Evolutionary conservation across 2,797 vertebrate species (phyloP).

Genomic region (Loriculus beryllinus): DNA sequence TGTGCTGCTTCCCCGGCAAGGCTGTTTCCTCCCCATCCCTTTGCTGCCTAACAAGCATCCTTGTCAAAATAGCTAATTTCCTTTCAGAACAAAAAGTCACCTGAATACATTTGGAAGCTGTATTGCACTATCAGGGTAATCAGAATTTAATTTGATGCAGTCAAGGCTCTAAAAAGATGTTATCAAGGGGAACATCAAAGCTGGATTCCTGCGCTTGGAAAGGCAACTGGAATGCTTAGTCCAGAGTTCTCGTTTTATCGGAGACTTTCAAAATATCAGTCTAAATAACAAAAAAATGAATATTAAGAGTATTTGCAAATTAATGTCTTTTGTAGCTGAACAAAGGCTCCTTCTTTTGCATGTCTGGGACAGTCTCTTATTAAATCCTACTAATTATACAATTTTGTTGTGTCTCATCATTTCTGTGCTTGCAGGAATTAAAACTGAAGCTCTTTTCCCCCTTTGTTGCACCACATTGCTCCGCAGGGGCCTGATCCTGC

Average conservation of each 20-base stretch:
- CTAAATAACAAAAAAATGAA: conserved; percentile 49
- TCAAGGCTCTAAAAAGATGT: conserved; percentile 60
- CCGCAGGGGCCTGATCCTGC: neutral
- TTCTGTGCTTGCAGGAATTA: conserved; percentile 35
- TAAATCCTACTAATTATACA: conserved; percentile 54
- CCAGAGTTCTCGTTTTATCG: conserved; percentile 32
- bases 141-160: conserved; percentile 70
- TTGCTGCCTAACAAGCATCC: conserved; percentile 30
- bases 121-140: conserved; percentile 47
- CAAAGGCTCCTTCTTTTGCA: conserved; percentile 54
- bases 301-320: conserved; percentile 60
- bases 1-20: neutral
- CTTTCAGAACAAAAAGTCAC: conserved; percentile 62
- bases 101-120: conserved; percentile 57
- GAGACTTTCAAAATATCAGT: conserved; percentile 43
- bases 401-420: conserved; percentile 46
- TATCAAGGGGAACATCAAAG: conserved; percentile 69
- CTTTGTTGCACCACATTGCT: neutral
- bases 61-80: conserved; percentile 47
- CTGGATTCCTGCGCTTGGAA: conserved; percentile 41
- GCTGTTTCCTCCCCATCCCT: neutral
- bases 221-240: conserved; percentile 46
- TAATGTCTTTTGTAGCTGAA: conserved; percentile 59
- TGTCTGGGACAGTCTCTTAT: conserved; percentile 55
- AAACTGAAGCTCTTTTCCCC: neutral